Evolutionary conservation across 2,113 vertebrate genomes (phyloP).

Genomic region (Pao palembangensis): DNA sequence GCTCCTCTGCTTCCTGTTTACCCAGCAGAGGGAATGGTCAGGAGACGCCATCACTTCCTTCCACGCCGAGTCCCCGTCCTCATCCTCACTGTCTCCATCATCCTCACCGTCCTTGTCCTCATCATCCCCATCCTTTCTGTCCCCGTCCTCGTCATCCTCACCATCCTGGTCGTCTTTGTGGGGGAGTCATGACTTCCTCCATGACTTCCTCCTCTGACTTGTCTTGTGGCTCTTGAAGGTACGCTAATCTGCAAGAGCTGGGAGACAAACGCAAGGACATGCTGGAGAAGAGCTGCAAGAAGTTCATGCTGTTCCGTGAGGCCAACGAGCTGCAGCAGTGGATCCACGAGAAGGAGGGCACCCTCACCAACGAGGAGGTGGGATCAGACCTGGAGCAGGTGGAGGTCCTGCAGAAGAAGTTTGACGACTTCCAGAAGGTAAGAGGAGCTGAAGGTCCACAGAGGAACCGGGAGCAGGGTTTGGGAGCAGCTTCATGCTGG

Average conservation of each 20-base stretch:
- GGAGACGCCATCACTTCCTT: not conserved
- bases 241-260: constrained; percentile 86
- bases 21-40: too few relatives aligned
- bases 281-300: constrained; percentile 98
- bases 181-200: too few relatives aligned
- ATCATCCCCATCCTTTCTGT: too few relatives aligned
- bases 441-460: not conserved
- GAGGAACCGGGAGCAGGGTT: not conserved
- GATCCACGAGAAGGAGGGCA: constrained; percentile 95
- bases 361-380: constrained; percentile 89
- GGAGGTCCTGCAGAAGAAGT: constrained; percentile 98
- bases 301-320: constrained; percentile 97
- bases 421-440: constrained; percentile 99
- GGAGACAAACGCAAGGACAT: constrained; percentile 95
- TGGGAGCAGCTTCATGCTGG: not conserved
- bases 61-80: not conserved
- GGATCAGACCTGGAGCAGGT: constrained; percentile 98
- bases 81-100: too few relatives aligned
- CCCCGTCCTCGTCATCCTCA: too few relatives aligned
- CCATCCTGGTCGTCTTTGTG: too few relatives aligned
- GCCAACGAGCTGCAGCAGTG: constrained; percentile 95
- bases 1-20: too few relatives aligned
- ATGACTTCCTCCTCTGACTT: too few relatives aligned
- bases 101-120: too few relatives aligned
- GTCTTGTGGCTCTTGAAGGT: too few relatives aligned